Evolutionary conservation across 1,140 invertebrate genomes (phyloP), one percentile per base, ranked within the genome.

Genomic region (Scylla paramamosain): DNA sequence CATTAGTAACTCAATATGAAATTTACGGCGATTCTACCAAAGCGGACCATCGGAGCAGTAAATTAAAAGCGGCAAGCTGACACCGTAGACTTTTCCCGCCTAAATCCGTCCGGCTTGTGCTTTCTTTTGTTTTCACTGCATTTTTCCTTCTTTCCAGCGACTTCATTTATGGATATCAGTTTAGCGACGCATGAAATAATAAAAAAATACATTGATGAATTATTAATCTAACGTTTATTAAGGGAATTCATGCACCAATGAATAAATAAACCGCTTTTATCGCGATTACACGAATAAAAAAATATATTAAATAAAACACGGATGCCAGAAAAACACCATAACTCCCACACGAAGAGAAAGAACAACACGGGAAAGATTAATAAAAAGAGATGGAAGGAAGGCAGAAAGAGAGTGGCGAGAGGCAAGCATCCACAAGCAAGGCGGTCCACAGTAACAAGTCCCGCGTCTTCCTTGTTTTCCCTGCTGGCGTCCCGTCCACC

Each of bases 1-100:
- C 67, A 77, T 77, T 77, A 77, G 67, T 77, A 77, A 77, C 67
- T 77, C 67, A 25, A 77, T 77, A 77, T 77, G 67, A 77, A 77
- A 77, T 77, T 77, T 77, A 77, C 67, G 67, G 67, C 16, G 67
- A 77, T 77, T 7, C 67, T n/a, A 77, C 20, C 67, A 77, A n/a
- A 77, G 25, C 67, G 67, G 25, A 25, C 25, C 67, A 77, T 7
- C 67, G 25, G 67, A 77, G 0, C 67, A 77, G 25, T 77, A 77
- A 77, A 77, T 77, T 25, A 77, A 77, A 77, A 20, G 67, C 20
- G 67, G 67, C 67, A 77, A n/a, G 67, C 67, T 77, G 67, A 7
- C 67, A 77, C 67, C 67, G 20, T 77, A 77, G 67, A 25, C 20
- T 77, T 77, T 77, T n/a, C 16, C 16, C 10, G 16, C 52, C 52